Conservation (phyloP, 1,140 invertebrate species). For the Drosophila saltans region DNA sequence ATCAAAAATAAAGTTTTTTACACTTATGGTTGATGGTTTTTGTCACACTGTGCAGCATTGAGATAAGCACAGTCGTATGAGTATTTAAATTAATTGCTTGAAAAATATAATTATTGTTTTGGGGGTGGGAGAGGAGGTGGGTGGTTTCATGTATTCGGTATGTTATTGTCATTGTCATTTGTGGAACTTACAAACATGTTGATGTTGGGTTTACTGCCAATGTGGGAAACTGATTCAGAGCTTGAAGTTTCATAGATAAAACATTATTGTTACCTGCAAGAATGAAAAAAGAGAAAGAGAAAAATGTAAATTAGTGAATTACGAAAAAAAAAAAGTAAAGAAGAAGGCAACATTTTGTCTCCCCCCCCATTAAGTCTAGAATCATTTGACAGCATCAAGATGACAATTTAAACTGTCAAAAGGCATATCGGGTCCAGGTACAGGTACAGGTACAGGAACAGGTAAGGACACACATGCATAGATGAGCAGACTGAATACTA, state of each 20-base stretch:
- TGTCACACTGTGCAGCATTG: neutral
- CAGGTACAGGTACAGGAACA: neutral
- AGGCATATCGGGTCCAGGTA: slow-evolving; percentile 28
- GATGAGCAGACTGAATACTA: slow-evolving; percentile 11
- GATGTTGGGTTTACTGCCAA: slow-evolving; percentile 1
- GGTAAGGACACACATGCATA: neutral
- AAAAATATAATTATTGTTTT: slow-evolving; percentile 47
- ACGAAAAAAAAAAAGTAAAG: neutral
- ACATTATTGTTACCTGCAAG: slow-evolving; percentile 60
- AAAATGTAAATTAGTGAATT: slow-evolving; percentile 18
- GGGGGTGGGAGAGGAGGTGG: neutral
- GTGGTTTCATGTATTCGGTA: neutral
- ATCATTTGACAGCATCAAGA: slow-evolving; percentile 65
- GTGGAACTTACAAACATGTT: slow-evolving; percentile 31
- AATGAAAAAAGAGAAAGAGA: neutral
- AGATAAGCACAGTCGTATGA: neutral
- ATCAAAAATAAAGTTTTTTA: too few species aligned
- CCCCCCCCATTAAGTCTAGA: neutral
- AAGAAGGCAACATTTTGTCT: neutral
- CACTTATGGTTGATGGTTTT: neutral
- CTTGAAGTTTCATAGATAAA: neutral
- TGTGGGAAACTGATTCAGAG: slow-evolving; percentile 25
- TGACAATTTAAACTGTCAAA: slow-evolving; percentile 80
- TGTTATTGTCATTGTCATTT: slow-evolving; percentile 23
- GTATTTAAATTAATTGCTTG: slow-evolving; percentile 51